These are phyloP conservation scores for Mustelus asterias DNA, from an alignment of 2,113 vertebrate species.

Conservation along the genomic window DNA sequence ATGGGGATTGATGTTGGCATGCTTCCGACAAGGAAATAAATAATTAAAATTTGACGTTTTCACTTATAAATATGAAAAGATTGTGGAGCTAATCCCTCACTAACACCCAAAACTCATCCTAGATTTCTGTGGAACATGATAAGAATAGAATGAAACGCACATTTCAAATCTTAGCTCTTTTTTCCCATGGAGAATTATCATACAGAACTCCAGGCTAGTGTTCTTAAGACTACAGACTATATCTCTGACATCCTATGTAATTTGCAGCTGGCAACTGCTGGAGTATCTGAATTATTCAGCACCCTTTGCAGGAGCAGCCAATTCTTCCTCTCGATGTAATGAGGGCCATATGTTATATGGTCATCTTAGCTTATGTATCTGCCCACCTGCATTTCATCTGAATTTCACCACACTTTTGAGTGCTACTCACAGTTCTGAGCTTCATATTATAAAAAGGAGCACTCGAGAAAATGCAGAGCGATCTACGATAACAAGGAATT, in stretches of 20 bases:
- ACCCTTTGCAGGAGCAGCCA: not conserved
- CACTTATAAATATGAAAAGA: not conserved
- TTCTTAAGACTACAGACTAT: not conserved
- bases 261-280: conserved; percentile 1
- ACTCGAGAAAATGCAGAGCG: not conserved
- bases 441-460: not conserved
- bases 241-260: not conserved
- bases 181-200: not conserved
- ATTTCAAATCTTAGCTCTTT: not conserved
- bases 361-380: not conserved
- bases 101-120: not conserved
- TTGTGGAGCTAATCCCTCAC: not conserved
- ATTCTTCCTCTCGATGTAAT: not conserved
- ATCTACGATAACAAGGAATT: not conserved
- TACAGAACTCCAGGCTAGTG: not conserved
- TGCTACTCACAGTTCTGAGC: not conserved
- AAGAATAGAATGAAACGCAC: not conserved
- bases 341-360: not conserved
- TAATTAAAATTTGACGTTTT: not conserved
- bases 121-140: not conserved
- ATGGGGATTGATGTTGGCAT: not conserved
- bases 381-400: not conserved
- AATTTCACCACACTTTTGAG: not conserved
- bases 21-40: not conserved
- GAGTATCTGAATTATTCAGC: not conserved